Evolutionary conservation across 2,797 vertebrate genomes (phyloP).

Genomic region (Trachops cirrhosus): DNA sequence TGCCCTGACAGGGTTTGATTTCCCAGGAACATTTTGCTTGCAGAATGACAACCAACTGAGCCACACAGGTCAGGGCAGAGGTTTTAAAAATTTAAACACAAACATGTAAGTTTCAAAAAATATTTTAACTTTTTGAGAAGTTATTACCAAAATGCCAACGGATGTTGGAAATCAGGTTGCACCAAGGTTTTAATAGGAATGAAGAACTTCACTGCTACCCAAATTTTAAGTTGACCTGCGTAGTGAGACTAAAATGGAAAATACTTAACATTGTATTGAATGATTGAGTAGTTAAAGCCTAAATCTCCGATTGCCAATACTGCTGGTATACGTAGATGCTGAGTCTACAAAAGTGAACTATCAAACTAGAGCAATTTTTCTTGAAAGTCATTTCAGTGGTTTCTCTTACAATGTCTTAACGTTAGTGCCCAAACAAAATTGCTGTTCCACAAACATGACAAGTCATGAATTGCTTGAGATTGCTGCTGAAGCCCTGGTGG

Average conservation of each 20-base stretch:
- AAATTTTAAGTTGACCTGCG: not conserved
- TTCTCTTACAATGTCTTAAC: not conserved
- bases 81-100: too few species aligned
- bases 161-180: not conserved
- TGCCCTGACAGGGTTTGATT: too few species aligned
- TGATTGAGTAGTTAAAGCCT: not conserved
- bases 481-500: not conserved
- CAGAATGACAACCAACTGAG: too few species aligned
- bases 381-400: not conserved
- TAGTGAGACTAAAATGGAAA: not conserved
- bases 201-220: not conserved
- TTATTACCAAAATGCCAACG: not conserved
- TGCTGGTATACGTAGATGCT: not conserved
- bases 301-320: not conserved
- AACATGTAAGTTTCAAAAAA: not conserved
- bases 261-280: not conserved
- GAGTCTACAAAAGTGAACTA: not conserved
- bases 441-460: not conserved
- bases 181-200: not conserved
- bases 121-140: not conserved
- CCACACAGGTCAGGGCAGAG: too few species aligned
- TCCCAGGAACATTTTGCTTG: too few species aligned
- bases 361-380: not conserved
- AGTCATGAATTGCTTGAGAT: not conserved
- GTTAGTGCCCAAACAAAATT: not conserved